Percentiles rank a stretch among this genome's conserved stretches.
Conservation (phyloP, 2,113 vertebrate species). For the Scytalopus superciliaris region DNA sequence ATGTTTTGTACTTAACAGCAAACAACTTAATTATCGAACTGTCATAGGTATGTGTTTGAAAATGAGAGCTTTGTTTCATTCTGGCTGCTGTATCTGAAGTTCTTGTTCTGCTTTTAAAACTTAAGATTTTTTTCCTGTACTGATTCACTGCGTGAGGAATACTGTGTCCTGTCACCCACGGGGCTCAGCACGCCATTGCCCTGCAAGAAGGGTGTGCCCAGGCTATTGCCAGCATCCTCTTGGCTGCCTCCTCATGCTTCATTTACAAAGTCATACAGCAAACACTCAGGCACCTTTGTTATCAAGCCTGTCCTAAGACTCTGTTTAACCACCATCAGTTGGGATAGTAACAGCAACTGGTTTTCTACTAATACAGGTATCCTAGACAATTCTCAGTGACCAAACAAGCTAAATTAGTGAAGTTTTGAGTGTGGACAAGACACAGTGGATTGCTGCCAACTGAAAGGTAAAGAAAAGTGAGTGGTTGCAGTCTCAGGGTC, state of each 20-base stretch:
- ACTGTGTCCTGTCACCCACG: fast-evolving
- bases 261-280: background rate
- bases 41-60: background rate
- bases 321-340: background rate
- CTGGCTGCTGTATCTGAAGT: background rate
- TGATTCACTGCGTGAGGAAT: background rate
- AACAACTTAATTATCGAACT: background rate
- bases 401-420: background rate
- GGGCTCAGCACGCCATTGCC: fast-evolving
- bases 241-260: background rate
- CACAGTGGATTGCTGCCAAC: background rate
- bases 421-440: background rate
- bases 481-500: background rate
- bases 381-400: background rate
- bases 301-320: fast-evolving
- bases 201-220: background rate
- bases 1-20: background rate
- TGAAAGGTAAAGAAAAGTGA: background rate
- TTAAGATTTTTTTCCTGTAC: background rate
- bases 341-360: background rate
- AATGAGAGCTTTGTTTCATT: background rate
- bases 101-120: background rate
- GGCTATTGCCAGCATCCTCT: background rate
- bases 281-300: background rate
- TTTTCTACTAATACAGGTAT: background rate